Conservation (phyloP, 1,140 invertebrate species). For the Caenorhabditis tropicalis region DNA sequence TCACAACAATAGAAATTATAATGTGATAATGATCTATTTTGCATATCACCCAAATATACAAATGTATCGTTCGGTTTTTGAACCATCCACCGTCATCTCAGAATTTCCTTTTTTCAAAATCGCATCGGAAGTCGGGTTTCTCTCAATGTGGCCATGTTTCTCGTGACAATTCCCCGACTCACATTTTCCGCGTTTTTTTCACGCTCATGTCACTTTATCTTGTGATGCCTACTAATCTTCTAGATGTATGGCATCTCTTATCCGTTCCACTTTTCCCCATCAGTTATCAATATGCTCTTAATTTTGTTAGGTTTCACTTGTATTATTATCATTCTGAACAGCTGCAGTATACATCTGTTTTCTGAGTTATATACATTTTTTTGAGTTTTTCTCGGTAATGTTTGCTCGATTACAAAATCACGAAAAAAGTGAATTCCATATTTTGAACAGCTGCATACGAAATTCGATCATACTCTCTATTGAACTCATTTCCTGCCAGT, state of each 20-base stretch:
- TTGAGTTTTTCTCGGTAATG: too few species aligned
- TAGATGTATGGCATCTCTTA: background rate
- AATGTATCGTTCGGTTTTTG: background rate
- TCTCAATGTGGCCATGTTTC: constrained; percentile 3
- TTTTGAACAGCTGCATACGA: too few species aligned
- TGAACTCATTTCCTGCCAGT: too few species aligned
- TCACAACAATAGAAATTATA: constrained; percentile 29
- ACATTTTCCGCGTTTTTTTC: background rate
- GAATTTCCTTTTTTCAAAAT: background rate
- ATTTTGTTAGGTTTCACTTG: background rate
- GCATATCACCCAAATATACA: background rate
- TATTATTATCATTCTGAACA: too few species aligned
- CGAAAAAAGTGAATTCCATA: too few species aligned
- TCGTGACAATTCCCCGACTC: background rate
- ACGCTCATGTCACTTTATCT: background rate
- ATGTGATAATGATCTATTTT: constrained; percentile 30
- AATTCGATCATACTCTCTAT: too few species aligned
- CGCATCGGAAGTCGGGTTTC: constrained; percentile 14
- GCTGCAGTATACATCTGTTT: too few species aligned
- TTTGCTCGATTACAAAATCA: too few species aligned
- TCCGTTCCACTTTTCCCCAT: background rate
- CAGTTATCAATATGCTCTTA: background rate
- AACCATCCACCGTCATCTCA: background rate
- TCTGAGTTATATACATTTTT: too few species aligned
- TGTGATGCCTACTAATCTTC: background rate